Base-by-base conservation (phyloP, 1,140 invertebrate species). In the Leptopilina boulardi region DNA sequence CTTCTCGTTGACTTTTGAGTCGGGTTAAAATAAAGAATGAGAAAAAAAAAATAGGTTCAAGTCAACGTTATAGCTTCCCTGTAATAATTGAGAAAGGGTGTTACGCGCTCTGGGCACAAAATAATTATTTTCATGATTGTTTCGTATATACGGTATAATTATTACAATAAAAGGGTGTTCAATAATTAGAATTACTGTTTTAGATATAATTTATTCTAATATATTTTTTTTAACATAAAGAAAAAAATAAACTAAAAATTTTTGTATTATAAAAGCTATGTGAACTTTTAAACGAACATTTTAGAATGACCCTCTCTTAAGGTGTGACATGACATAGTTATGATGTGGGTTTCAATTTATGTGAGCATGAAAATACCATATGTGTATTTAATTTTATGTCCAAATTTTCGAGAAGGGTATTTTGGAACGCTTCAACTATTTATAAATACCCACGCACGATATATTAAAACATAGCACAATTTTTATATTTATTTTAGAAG, bases 1-100 rank as follows among this genome's bases (percentile, higher is more conserved):
- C 11, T 82, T 80, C 80, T 74, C 76, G 74, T 74, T 66, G 26
- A 66, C 59, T 66, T 66, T 13, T 66, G 59, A 75, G 80, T 75
- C 80, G 77, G 74, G 77, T 80, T 81, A 79, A 84, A 82, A 83
- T 77, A 80, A 51, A 75, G 77, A 71, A 13, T 23, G 26, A 26
- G 26, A 51, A 56, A 30, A 66, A 11, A 66, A 34, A 66, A 34
- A 54, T 18, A 18, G 23, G 19, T 66, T 34, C 42, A 3, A 56
- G 23, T 34, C 56, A 71, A 74, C 47, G 56, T 30, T 30, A n/a
- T n/a, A 10, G 15, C n/a, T 11, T 21, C 3, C 18, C 41, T 11
- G 34, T 41, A 18, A 77, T 6, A 44, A 44, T n/a, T n/a, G 41
- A 41, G 26, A 30, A n/a, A 26, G 71, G 44, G 71, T 59, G 80